Conservation (phyloP, 2,113 vertebrate species). For the Hippocampus zosterae region DNA sequence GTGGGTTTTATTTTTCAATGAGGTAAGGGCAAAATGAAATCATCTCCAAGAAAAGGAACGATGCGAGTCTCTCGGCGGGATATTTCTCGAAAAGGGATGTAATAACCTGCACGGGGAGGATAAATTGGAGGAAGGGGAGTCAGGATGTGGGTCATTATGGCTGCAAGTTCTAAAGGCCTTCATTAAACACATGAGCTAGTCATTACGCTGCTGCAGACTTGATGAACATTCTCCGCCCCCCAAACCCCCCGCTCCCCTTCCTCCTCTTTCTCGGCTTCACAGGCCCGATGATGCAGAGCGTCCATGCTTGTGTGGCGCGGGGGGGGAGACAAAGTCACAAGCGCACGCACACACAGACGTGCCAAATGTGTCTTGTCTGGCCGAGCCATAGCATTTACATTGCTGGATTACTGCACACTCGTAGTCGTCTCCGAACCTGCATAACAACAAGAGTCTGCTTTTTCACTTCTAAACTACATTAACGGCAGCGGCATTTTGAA, state of each 20-base stretch:
- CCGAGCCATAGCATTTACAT: slow-evolving; percentile 89
- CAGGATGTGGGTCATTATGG: slow-evolving; percentile 65
- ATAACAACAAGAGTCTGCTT: slow-evolving; percentile 82
- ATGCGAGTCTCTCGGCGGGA: slow-evolving; percentile 39
- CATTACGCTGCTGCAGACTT: slow-evolving; percentile 59
- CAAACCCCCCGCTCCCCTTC: slow-evolving; percentile 38
- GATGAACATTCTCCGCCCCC: slow-evolving; percentile 54
- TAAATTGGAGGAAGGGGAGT: slow-evolving; percentile 58
- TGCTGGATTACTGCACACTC: slow-evolving; percentile 91
- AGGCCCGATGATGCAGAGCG: slow-evolving; percentile 79
- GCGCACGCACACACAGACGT: not conserved
- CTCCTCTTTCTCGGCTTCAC: slow-evolving; percentile 32
- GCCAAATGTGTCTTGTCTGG: slow-evolving; percentile 93
- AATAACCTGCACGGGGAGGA: slow-evolving; percentile 61
- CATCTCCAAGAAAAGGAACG: slow-evolving; percentile 23
- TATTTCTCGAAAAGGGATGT: slow-evolving; percentile 45
- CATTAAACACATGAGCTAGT: slow-evolving; percentile 69
- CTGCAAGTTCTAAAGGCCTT: slow-evolving; percentile 67
- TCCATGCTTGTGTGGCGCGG: slow-evolving; percentile 79
- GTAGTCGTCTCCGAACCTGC: slow-evolving; percentile 94
- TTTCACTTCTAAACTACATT: not conserved
- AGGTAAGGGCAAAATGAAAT: slow-evolving; percentile 34
- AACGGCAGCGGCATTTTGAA: not conserved
- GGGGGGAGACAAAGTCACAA: slow-evolving; percentile 37
- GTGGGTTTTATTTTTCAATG: not conserved